phyloP scores from a whole-genome alignment of 23 tunicate species.

The Halocynthia roretzi region DNA sequence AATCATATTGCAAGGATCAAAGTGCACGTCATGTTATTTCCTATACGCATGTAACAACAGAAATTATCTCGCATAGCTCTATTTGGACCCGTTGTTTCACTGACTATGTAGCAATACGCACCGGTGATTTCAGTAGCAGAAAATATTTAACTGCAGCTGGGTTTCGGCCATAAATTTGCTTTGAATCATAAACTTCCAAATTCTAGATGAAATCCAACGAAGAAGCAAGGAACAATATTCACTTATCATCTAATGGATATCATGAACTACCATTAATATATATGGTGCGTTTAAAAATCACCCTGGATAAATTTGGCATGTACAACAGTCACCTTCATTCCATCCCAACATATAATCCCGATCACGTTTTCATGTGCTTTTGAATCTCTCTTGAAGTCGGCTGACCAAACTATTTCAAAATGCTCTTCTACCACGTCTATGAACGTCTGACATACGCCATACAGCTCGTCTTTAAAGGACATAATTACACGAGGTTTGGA shows the following conservation, averaged over 20 bases:
- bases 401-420: conserved; percentile 31
- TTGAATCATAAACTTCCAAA: background rate
- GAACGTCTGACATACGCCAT: conserved; percentile 9
- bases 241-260: too few relatives aligned
- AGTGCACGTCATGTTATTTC: too few relatives aligned
- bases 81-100: background rate
- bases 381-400: conserved; percentile 29
- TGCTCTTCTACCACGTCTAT: conserved; percentile 30
- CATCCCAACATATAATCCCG: conserved; percentile 13
- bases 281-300: too few relatives aligned
- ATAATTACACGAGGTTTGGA: background rate
- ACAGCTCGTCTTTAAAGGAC: conserved; percentile 1
- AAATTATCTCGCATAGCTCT: background rate
- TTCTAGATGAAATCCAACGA: background rate
- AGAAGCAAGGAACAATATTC: background rate
- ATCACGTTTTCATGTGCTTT: conserved; percentile 20
- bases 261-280: too few relatives aligned
- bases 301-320: too few relatives aligned
- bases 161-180: background rate
- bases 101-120: conserved; percentile 1
- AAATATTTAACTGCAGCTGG: background rate
- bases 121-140: background rate
- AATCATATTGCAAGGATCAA: too few relatives aligned
- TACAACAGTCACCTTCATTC: background rate
- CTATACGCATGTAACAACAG: too few relatives aligned